phyloP scores from a whole-genome alignment of 2,797 vertebrate species.

The Chrosomus eos region DNA sequence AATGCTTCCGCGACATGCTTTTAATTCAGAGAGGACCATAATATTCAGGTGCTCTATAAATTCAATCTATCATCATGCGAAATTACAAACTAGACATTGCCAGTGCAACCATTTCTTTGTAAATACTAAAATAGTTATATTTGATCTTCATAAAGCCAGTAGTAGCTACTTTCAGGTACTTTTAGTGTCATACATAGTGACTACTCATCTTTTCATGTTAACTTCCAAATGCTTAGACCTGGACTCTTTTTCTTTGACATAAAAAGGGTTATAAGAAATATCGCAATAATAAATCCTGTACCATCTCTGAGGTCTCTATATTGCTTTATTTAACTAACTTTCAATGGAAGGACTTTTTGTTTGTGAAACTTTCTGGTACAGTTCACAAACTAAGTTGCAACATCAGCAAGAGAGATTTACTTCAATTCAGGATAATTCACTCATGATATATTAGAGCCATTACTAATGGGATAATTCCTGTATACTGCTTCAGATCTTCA shows the following conservation, averaged over 20 bases:
- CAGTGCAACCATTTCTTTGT: neutral
- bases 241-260: neutral
- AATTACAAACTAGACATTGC: neutral
- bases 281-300: conserved; percentile 7
- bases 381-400: neutral
- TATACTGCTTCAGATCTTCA: neutral
- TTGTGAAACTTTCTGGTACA: neutral
- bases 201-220: neutral
- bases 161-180: neutral
- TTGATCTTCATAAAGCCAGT: neutral
- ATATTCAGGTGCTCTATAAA: neutral
- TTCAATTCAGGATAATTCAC: too few relatives aligned
- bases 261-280: neutral
- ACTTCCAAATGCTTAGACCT: neutral
- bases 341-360: neutral
- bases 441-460: neutral
- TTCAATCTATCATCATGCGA: neutral
- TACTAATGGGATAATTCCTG: neutral
- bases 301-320: neutral
- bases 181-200: neutral
- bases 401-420: neutral
- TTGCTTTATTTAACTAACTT: conserved; percentile 6
- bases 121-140: neutral
- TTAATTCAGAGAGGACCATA: neutral
- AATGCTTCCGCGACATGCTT: neutral